These are phyloP conservation scores for Cynopterus brachyotis DNA, from an alignment of 2,113 vertebrate species.

Conservation along the genomic window DNA sequence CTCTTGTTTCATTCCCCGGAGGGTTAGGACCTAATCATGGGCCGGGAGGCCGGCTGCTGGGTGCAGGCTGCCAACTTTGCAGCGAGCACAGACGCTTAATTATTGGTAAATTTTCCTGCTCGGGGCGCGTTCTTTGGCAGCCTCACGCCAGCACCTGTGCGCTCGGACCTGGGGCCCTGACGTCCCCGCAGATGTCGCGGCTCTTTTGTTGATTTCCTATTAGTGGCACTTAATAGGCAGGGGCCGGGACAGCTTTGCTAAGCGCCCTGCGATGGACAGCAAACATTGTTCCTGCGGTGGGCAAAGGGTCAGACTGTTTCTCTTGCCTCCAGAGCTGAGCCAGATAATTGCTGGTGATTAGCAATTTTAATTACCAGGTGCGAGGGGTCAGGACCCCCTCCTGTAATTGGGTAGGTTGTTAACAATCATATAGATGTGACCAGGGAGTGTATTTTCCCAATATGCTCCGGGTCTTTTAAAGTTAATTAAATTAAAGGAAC, in stretches of 20 bases:
- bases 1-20: neutral
- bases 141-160: conserved; percentile 84
- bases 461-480: conserved; percentile 74
- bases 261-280: conserved; percentile 86
- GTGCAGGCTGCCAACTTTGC: conserved; percentile 34
- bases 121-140: conserved; percentile 65
- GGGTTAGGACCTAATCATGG: neutral
- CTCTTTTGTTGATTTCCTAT: conserved; percentile 87
- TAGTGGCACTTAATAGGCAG: conserved; percentile 84
- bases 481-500: conserved; percentile 76
- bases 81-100: neutral
- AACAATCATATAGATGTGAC: conserved; percentile 75
- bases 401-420: conserved; percentile 83
- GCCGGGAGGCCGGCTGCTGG: neutral
- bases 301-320: conserved; percentile 87
- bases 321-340: conserved; percentile 83
- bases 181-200: conserved; percentile 84
- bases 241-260: conserved; percentile 82
- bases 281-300: conserved; percentile 86
- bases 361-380: conserved; percentile 96
- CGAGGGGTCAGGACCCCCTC: conserved; percentile 78
- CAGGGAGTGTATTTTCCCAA: conserved; percentile 74
- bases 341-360: conserved; percentile 93
- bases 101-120: conserved; percentile 33
- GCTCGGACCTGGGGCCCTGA: conserved; percentile 81